Conservation (phyloP, 1,140 invertebrate genomes). For the Scylla paramamosain region DNA sequence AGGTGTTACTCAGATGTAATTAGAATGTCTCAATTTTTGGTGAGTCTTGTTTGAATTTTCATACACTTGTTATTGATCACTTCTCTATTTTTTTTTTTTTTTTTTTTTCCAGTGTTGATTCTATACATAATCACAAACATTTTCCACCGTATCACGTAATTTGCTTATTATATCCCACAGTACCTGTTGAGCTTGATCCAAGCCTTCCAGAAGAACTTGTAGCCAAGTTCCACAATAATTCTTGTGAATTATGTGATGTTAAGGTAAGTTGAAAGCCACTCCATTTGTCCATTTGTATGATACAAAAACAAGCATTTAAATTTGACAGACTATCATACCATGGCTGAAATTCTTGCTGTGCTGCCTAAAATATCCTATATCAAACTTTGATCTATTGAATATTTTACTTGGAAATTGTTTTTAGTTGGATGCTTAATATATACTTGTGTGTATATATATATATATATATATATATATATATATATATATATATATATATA, state of each 20-base stretch:
- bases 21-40: no score
- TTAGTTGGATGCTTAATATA: not conserved
- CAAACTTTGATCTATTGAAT: not conserved
- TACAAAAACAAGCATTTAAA: no score
- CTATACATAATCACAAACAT: not conserved
- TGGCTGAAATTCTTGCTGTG: no score
- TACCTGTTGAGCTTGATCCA: constrained; percentile 67
- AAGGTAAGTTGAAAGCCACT: constrained; percentile 42
- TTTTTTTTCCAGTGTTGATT: not conserved
- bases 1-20: no score
- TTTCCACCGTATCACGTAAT: not conserved
- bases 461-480: no score
- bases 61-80: not conserved
- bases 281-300: not conserved
- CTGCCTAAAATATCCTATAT: no score
- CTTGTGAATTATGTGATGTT: constrained; percentile 67
- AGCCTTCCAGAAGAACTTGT: constrained; percentile 66
- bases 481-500: no score
- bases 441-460: no score
- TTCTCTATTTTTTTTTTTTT: not conserved
- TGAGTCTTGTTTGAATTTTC: no score
- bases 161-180: constrained; percentile 42
- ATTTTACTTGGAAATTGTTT: not conserved
- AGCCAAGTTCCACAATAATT: constrained; percentile 61
- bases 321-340: no score